A percentile compares a stretch with the other conserved stretches of the same genome.
These are phyloP conservation scores for Gymnoscopelus braueri DNA, from an alignment of 2,797 vertebrate genomes.

Conservation along the genomic window DNA sequence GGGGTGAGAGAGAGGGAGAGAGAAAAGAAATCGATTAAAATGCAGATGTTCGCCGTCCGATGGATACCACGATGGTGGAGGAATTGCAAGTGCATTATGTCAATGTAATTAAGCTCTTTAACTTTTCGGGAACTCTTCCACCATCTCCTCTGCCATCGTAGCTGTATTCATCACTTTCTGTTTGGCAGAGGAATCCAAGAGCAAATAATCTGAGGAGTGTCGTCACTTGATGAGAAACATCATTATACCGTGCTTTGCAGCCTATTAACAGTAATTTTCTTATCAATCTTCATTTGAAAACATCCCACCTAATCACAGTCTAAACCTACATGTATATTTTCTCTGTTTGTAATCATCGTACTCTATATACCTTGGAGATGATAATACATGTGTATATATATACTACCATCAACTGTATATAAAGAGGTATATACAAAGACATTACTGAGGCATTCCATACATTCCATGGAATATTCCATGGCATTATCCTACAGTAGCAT, in stretches of 20 bases:
- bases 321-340: background rate
- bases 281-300: slow-evolving; percentile 36
- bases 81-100: slow-evolving; percentile 16
- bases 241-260: slow-evolving; percentile 34
- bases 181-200: background rate
- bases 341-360: background rate
- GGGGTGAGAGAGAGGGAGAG: slow-evolving; percentile 37
- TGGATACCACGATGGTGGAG: slow-evolving; percentile 19
- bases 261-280: slow-evolving; percentile 32
- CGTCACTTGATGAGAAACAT: slow-evolving; percentile 24
- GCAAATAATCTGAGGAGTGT: slow-evolving; percentile 9
- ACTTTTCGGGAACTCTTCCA: slow-evolving; percentile 29
- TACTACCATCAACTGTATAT: too few relatives aligned
- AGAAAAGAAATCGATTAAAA: slow-evolving; percentile 74
- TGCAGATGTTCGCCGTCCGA: slow-evolving; percentile 72
- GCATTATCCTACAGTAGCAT: slow-evolving; percentile 20
- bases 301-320: slow-evolving; percentile 25
- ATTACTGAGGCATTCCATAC: slow-evolving; percentile 4
- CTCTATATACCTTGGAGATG: background rate
- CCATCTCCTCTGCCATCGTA: background rate
- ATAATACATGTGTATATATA: background rate
- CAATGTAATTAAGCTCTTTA: slow-evolving; percentile 46
- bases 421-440: slow-evolving; percentile 1
- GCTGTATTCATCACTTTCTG: slow-evolving; percentile 21
- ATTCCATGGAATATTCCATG: slow-evolving; percentile 23